A percentile compares a stretch with the other conserved stretches of the same genome.
Evolutionary conservation across 2,888 invertebrate species (phyloP).

Genomic region (Rhodophaea formosa): DNA sequence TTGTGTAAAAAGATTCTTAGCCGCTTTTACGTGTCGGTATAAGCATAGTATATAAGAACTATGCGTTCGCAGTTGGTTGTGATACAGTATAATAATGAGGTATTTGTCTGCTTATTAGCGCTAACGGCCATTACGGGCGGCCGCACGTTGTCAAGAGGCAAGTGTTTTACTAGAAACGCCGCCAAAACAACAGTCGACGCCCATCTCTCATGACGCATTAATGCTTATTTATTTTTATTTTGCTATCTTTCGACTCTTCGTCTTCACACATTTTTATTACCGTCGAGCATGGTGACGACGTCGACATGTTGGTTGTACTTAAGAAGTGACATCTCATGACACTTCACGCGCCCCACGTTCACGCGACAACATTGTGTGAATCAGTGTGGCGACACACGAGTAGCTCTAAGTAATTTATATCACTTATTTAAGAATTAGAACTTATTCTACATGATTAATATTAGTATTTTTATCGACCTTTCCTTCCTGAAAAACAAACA

Average conservation of each 20-base stretch:
- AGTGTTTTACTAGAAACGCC: slow-evolving; percentile 80
- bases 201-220: slow-evolving; percentile 78
- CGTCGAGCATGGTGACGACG: slow-evolving; percentile 54
- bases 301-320: slow-evolving; percentile 48
- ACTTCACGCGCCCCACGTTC: slow-evolving; percentile 49
- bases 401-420: slow-evolving; percentile 47
- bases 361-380: slow-evolving; percentile 52
- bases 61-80: slow-evolving; percentile 14
- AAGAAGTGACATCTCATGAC: slow-evolving; percentile 38
- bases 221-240: slow-evolving; percentile 77
- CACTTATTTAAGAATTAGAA: slow-evolving; percentile 52
- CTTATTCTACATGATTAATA: slow-evolving; percentile 79
- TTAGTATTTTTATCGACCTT: slow-evolving; percentile 91
- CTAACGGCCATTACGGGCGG: slow-evolving; percentile 81
- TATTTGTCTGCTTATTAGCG: slow-evolving; percentile 76
- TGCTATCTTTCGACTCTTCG: slow-evolving; percentile 64
- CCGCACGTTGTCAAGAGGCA: slow-evolving; percentile 81
- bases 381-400: slow-evolving; percentile 44
- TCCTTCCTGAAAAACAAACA: slow-evolving; percentile 87
- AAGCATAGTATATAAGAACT: slow-evolving; percentile 5
- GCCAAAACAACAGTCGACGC: slow-evolving; percentile 71
- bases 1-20: slow-evolving; percentile 9
- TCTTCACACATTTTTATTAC: slow-evolving; percentile 53
- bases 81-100: slow-evolving; percentile 46
- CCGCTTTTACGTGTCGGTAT: slow-evolving; percentile 10